Evolutionary conservation across 2,888 invertebrate genomes (phyloP).

Genomic region (Noctua janthina): DNA sequence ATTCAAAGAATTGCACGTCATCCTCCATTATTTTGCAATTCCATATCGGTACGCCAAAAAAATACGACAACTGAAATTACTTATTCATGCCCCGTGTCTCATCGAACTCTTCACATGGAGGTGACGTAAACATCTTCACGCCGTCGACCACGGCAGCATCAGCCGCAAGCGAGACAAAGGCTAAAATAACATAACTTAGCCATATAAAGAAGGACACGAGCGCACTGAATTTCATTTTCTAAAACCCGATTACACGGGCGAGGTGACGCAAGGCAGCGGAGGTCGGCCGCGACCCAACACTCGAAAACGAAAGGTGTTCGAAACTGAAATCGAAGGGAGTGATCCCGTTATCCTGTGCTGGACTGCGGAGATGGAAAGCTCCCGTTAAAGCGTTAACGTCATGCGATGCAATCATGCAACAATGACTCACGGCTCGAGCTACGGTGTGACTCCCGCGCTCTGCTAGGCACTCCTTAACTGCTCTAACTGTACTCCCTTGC

Average conservation of each 20-base stretch:
- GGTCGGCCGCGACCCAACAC: conserved; percentile 85
- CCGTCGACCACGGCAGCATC: conserved; percentile 48
- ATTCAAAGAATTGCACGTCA: conserved; percentile 21
- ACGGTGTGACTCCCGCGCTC: conserved; percentile 54
- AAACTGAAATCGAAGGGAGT: conserved; percentile 88
- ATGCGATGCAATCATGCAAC: conserved; percentile 78
- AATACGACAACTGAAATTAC: conserved; percentile 18
- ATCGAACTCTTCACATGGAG: conserved; percentile 26
- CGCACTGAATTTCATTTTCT: conserved; percentile 89
- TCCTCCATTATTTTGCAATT: conserved; percentile 29
- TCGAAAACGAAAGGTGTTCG: conserved; percentile 88
- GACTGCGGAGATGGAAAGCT: conserved; percentile 86
- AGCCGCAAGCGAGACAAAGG: conserved; percentile 72
- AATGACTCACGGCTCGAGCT: conserved; percentile 74
- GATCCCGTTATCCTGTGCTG: conserved; percentile 88
- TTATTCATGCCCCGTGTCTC: conserved; percentile 41
- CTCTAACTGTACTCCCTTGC: conserved; percentile 71
- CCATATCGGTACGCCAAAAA: conserved; percentile 18
- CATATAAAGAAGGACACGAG: conserved; percentile 86
- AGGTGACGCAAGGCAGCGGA: conserved; percentile 84
- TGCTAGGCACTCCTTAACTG: conserved; percentile 57
- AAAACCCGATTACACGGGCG: conserved; percentile 86
- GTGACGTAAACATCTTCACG: conserved; percentile 39
- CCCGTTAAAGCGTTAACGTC: conserved; percentile 83
- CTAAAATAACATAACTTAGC: conserved; percentile 81